Evolutionary conservation across 1,140 invertebrate genomes (phyloP).

Genomic region (Mactra quadrangularis): DNA sequence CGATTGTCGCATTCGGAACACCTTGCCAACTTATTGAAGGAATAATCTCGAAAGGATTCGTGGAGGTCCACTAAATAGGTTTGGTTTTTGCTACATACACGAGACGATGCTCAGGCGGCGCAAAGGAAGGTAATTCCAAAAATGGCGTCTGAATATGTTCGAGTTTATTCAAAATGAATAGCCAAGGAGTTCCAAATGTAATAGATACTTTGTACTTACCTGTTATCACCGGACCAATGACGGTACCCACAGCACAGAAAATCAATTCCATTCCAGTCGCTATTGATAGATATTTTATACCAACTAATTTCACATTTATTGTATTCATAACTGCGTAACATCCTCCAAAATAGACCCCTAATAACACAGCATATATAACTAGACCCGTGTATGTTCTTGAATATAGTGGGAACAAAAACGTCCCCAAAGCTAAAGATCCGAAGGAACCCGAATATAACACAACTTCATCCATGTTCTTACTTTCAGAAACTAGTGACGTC

Average conservation of each 20-base stretch:
- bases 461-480: constrained; percentile 51
- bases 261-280: constrained; percentile 53
- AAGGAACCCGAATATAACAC: constrained; percentile 57
- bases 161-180: too few species aligned
- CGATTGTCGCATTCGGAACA: too few species aligned
- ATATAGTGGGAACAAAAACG: constrained; percentile 58
- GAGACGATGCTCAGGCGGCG: too few species aligned
- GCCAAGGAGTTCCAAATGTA: too few species aligned
- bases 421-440: constrained; percentile 48
- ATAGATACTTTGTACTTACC: constrained; percentile 34
- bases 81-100: too few species aligned
- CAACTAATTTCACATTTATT: constrained; percentile 57
- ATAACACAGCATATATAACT: constrained; percentile 45
- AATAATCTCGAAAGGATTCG: too few species aligned
- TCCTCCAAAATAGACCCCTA: constrained; percentile 58
- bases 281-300: constrained; percentile 55
- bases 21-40: too few species aligned
- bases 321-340: constrained; percentile 62
- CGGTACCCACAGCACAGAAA: constrained; percentile 52
- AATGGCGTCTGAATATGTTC: too few species aligned
- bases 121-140: too few species aligned
- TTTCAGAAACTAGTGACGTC: constrained; percentile 34
- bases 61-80: too few species aligned
- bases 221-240: constrained; percentile 55
- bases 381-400: constrained; percentile 47